These are phyloP conservation scores for Enoplosus armatus DNA, from an alignment of 2,797 vertebrate genomes.

Conservation along the genomic window DNA sequence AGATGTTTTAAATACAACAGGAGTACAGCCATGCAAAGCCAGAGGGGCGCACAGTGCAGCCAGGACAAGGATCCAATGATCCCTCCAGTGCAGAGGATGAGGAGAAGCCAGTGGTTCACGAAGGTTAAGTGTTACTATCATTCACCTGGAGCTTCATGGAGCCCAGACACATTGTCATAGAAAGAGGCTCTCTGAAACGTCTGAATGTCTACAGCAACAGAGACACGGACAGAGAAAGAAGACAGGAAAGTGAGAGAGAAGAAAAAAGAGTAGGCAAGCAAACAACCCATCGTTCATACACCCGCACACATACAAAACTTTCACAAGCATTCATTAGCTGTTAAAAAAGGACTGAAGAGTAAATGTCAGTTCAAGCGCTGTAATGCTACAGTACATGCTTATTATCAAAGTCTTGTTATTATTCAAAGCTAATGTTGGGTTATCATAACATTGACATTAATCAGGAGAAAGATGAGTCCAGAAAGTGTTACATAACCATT, in stretches of 20 bases:
- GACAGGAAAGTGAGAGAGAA: constrained; percentile 61
- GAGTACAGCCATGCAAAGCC: constrained; percentile 77
- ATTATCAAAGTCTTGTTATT: constrained; percentile 27
- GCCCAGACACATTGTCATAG: constrained; percentile 97
- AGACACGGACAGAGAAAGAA: constrained; percentile 65
- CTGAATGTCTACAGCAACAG: constrained; percentile 93
- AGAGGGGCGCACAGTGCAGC: constrained; percentile 41
- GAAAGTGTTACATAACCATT: constrained; percentile 17
- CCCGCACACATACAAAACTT: constrained; percentile 1
- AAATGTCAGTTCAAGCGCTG: constrained; percentile 39
- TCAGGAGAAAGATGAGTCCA: constrained; percentile 24
- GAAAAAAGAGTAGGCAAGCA: constrained; percentile 37
- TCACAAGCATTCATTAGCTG: constrained; percentile 23
- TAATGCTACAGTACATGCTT: constrained; percentile 5
- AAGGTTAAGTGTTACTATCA: constrained; percentile 71
- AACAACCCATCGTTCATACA: constrained; percentile 22
- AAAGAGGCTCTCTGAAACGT: constrained; percentile 99
- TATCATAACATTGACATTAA: constrained; percentile 26
- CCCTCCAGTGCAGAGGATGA: constrained; percentile 35
- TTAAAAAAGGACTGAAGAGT: constrained; percentile 37
- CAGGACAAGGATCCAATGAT: constrained; percentile 37
- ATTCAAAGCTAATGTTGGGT: constrained; percentile 13
- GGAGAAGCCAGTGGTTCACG: constrained; percentile 33
- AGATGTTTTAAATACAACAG: constrained; percentile 10
- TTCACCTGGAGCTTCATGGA: constrained; percentile 97